Conservation (phyloP, 2,113 vertebrate genomes). For the Nerophis lumbriciformis region DNA sequence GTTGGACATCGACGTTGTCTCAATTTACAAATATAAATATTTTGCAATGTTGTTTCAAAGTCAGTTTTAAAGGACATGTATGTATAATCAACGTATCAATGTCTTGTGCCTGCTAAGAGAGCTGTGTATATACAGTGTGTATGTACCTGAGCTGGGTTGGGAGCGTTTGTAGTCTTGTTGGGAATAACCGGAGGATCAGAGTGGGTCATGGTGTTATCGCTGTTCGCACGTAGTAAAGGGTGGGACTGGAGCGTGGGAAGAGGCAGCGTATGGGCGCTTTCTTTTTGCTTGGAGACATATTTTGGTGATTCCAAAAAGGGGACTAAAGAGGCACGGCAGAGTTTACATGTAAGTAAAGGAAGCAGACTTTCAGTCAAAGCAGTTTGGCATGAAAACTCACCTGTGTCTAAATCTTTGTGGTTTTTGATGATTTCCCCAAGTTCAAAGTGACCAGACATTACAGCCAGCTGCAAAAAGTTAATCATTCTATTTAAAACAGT, state of each 20-base stretch:
- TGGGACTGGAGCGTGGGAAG: conserved; percentile 66
- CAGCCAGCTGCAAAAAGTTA: conserved; percentile 74
- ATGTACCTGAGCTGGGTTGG: conserved; percentile 61
- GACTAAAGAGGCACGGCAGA: conserved; percentile 59
- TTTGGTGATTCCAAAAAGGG: conserved; percentile 88
- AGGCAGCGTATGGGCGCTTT: conserved; percentile 70
- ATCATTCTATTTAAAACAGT: background rate
- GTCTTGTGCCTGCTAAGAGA: background rate
- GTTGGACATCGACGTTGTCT: too few relatives aligned
- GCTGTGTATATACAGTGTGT: too few relatives aligned
- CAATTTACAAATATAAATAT: too few relatives aligned
- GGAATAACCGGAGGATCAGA: conserved; percentile 76
- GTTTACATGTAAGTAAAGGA: conserved; percentile 7
- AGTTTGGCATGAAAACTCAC: conserved; percentile 60
- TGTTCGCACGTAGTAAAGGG: conserved; percentile 83
- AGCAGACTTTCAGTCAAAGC: conserved; percentile 4
- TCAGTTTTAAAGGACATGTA: too few relatives aligned
- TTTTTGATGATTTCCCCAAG: conserved; percentile 89
- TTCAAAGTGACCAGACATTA: conserved; percentile 88
- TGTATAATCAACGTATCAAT: too few relatives aligned
- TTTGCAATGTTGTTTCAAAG: too few relatives aligned
- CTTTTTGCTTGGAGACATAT: conserved; percentile 76
- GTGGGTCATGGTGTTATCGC: conserved; percentile 83
- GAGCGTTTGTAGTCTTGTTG: conserved; percentile 57
- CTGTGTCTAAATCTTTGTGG: conserved; percentile 82